Evolutionary conservation across 1,140 invertebrate species (phyloP).

Genomic region (Trinorchestia longiramus): DNA sequence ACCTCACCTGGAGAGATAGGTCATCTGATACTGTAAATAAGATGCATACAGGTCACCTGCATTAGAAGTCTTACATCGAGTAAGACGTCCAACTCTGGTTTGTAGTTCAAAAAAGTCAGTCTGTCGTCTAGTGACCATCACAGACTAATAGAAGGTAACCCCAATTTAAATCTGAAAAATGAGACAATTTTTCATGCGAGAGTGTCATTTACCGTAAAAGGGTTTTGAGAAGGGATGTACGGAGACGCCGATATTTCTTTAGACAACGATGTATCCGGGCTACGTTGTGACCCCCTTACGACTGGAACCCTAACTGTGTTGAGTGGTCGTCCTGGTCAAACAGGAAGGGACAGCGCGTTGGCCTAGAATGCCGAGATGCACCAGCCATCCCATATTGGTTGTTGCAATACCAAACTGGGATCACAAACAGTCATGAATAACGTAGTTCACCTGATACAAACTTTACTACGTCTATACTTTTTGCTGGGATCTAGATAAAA

Average conservation of each 20-base stretch:
- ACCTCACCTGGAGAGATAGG: neutral
- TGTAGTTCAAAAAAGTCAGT: neutral
- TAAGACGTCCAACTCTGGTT: neutral
- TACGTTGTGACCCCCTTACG: neutral
- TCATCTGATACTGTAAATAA: neutral
- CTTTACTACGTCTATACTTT: neutral
- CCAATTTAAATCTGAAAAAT: too few species aligned
- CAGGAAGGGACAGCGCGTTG: slow-evolving; percentile 28
- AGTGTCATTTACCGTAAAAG: neutral
- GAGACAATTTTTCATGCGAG: too few species aligned
- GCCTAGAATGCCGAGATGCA: slow-evolving; percentile 16
- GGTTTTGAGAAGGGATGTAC: neutral
- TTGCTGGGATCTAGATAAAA: neutral
- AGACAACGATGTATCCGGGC: neutral
- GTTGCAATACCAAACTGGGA: neutral
- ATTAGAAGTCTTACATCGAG: neutral
- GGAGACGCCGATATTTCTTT: neutral
- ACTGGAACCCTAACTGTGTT: slow-evolving; percentile 25
- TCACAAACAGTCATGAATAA: neutral
- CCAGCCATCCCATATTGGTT: too few species aligned
- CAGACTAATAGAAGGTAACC: neutral
- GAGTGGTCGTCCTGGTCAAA: neutral
- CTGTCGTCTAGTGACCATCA: neutral
- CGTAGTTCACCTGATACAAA: neutral
- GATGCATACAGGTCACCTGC: neutral